Conservation (phyloP, 2,113 vertebrate genomes). For the Burhinus oedicnemus region DNA sequence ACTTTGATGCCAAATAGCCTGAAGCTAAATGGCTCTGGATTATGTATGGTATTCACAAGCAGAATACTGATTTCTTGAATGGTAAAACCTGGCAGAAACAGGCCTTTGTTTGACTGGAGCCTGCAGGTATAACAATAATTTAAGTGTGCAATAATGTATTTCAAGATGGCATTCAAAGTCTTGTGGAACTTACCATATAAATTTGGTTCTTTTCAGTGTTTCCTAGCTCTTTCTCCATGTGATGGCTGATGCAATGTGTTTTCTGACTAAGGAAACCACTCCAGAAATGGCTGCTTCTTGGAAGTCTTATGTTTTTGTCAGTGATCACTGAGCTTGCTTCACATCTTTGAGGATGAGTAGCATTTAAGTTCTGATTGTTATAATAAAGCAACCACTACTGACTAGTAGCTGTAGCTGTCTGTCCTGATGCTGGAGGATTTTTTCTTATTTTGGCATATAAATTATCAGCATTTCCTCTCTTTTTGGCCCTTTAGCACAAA, state of each 20-base stretch:
- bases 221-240: background rate
- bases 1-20: background rate
- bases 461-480: background rate
- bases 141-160: background rate
- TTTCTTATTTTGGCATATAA: background rate
- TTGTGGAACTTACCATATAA: background rate
- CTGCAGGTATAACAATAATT: background rate
- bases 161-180: background rate
- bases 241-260: background rate
- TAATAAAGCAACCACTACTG: background rate
- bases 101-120: background rate
- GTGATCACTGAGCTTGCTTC: background rate
- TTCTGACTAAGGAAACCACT: background rate
- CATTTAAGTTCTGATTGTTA: background rate
- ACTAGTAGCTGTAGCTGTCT: background rate
- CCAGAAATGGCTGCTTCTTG: background rate
- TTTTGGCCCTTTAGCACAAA: background rate
- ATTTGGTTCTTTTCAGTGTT: background rate
- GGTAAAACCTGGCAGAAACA: background rate
- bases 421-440: background rate
- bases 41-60: background rate
- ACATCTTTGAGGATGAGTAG: background rate
- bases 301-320: background rate
- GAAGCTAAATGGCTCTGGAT: background rate
- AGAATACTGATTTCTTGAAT: conserved; percentile 10